A percentile compares a stretch with the other conserved stretches of the same genome.
Evolutionary conservation across 2,113 vertebrate species (phyloP).

Genomic region (cat (Felis catus)): DNA sequence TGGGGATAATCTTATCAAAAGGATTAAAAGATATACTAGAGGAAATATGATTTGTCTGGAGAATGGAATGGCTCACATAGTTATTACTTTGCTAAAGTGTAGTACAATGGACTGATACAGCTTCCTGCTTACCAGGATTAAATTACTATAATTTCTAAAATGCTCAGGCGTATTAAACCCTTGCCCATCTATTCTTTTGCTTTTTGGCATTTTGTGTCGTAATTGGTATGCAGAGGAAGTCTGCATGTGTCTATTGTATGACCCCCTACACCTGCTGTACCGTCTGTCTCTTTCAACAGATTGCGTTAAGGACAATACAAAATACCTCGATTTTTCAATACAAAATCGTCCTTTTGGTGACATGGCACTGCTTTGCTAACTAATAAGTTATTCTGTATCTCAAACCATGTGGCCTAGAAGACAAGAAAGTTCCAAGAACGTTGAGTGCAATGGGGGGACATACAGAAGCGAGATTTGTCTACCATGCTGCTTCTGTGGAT

Average conservation of each 20-base stretch:
- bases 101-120: not conserved
- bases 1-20: not conserved
- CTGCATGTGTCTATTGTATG: not conserved
- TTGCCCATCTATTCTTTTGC: not conserved
- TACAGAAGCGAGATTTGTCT: not conserved
- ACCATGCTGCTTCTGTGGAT: not conserved
- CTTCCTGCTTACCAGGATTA: not conserved
- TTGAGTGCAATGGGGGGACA: not conserved
- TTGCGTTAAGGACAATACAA: not conserved
- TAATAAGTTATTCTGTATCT: conserved; percentile 4
- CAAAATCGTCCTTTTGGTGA: not conserved
- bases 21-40: not conserved
- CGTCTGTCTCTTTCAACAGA: not conserved
- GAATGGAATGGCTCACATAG: not conserved
- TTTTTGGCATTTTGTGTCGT: not conserved
- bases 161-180: not conserved
- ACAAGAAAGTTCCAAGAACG: not conserved
- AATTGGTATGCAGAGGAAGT: not conserved
- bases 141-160: not conserved
- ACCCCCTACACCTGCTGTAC: not conserved
- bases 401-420: not conserved
- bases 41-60: not conserved
- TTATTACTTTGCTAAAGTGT: not conserved
- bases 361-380: not conserved
- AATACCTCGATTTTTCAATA: not conserved